Percentiles rank a stretch among this genome's conserved stretches.
These are phyloP conservation scores for Cherax destructor DNA, from an alignment of 1,140 invertebrate species.

Conservation along the genomic window DNA sequence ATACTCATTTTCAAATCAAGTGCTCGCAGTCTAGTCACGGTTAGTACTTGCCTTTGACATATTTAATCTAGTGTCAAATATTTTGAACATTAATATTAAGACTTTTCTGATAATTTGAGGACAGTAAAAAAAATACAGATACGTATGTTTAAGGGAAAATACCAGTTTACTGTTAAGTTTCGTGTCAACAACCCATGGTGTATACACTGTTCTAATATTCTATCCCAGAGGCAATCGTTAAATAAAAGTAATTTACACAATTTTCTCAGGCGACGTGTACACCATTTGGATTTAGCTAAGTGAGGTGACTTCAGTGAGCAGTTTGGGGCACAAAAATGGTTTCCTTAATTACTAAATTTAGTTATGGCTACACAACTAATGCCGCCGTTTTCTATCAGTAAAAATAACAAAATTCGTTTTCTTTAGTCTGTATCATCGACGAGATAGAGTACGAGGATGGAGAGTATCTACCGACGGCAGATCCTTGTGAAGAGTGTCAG, in stretches of 20 bases:
- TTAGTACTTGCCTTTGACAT: neutral
- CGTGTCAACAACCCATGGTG: too few species aligned
- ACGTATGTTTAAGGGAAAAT: too few species aligned
- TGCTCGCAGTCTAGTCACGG: neutral
- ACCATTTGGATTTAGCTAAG: too few species aligned
- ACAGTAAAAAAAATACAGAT: neutral
- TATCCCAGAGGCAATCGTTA: too few species aligned
- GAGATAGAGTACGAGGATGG: slow-evolving; percentile 20
- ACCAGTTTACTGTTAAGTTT: too few species aligned
- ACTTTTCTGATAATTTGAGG: neutral
- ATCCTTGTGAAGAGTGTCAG: slow-evolving; percentile 52
- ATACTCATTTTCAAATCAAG: too few species aligned
- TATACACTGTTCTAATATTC: too few species aligned
- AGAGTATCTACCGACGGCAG: slow-evolving; percentile 40
- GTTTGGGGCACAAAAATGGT: too few species aligned
- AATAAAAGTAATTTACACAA: too few species aligned
- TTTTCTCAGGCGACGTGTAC: too few species aligned
- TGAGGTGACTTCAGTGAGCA: too few species aligned
- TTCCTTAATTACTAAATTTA: neutral
- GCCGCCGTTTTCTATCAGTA: neutral
- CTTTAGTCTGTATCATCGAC: slow-evolving; percentile 49
- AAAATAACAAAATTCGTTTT: slow-evolving; percentile 23
- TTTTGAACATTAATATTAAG: neutral
- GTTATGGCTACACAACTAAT: neutral
- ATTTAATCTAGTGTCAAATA: neutral